Percentiles rank a stretch among this genome's conserved stretches.
Conservation (phyloP, 2,888 invertebrate genomes). For the Drosophila putrida region DNA sequence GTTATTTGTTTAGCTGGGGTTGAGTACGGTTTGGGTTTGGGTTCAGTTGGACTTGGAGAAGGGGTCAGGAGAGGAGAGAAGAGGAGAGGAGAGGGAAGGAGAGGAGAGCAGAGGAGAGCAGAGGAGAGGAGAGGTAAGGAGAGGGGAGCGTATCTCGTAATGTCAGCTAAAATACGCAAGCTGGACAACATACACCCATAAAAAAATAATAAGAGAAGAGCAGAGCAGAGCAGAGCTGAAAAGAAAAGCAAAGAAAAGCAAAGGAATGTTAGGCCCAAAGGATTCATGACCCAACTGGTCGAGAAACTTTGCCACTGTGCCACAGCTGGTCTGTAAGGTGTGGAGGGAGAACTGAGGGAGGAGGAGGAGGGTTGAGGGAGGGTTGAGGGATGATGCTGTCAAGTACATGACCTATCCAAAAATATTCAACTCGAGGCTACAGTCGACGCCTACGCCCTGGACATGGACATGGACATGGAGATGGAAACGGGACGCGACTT, state of each 20-base stretch:
- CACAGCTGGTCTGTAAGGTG: slow-evolving; percentile 35
- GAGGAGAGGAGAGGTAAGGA: no score
- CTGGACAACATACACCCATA: neutral
- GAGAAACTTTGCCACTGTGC: slow-evolving; percentile 46
- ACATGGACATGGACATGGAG: slow-evolving; percentile 14
- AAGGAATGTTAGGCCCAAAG: slow-evolving; percentile 50
- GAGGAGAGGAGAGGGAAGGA: no score
- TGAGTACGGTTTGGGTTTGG: slow-evolving; percentile 13
- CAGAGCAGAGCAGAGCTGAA: no score
- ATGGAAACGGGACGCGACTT: slow-evolving; percentile 23
- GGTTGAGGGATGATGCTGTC: slow-evolving; percentile 6
- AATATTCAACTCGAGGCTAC: slow-evolving; percentile 14
- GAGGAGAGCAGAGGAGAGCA: neutral
- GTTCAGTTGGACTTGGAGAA: slow-evolving; percentile 16
- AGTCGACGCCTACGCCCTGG: slow-evolving; percentile 23
- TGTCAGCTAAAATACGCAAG: slow-evolving; percentile 29
- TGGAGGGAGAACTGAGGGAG: neutral
- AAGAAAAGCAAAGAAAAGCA: neutral
- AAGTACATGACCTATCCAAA: slow-evolving; percentile 63
- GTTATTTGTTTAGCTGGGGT: slow-evolving; percentile 32
- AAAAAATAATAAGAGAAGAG: neutral
- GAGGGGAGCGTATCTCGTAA: slow-evolving; percentile 22
- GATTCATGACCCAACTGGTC: slow-evolving; percentile 54
- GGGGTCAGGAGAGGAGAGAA: neutral
- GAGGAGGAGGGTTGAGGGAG: neutral